phyloP scores from a whole-genome alignment of 2,797 vertebrate genomes.

The Botia kubotai region DNA sequence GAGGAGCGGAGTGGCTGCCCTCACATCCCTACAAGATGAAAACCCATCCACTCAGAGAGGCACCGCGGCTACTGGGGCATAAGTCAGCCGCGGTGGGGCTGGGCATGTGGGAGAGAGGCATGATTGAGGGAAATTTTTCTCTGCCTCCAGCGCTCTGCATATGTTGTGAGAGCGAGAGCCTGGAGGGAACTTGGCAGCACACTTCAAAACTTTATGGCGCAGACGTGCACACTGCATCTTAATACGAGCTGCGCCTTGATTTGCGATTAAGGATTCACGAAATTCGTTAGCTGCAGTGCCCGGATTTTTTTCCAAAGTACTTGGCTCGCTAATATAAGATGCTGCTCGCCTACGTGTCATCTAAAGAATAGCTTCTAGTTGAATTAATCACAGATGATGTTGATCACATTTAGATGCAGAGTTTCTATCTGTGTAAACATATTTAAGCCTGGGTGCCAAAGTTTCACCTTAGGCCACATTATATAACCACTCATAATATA shows the following conservation, averaged over 20 bases:
- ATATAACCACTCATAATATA: constrained; percentile 17
- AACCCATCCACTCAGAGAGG: constrained; percentile 75
- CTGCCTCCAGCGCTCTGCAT: constrained; percentile 58
- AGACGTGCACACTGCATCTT: constrained; percentile 63
- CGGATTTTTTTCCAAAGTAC: neutral
- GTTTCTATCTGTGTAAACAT: neutral
- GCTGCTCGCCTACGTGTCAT: constrained; percentile 31
- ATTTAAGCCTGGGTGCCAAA: constrained; percentile 3
- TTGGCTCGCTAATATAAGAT: constrained; percentile 35
- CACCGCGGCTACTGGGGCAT: constrained; percentile 74
- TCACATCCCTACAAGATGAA: constrained; percentile 78
- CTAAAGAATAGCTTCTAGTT: constrained; percentile 16
- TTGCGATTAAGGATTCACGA: constrained; percentile 34
- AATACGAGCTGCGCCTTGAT: constrained; percentile 52
- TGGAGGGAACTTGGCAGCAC: constrained; percentile 64
- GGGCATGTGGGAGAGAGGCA: constrained; percentile 64
- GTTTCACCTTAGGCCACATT: constrained; percentile 4
- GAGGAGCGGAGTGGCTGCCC: constrained; percentile 75
- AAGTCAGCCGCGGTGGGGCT: constrained; percentile 78
- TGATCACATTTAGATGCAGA: constrained; percentile 10
- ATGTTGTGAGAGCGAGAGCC: constrained; percentile 68
- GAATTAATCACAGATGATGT: constrained; percentile 26
- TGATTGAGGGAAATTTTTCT: constrained; percentile 67
- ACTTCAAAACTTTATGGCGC: constrained; percentile 65
- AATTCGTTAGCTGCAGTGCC: constrained; percentile 30